A percentile compares a stretch with the other conserved stretches of the same genome.
Evolutionary conservation across 2,888 invertebrate genomes (phyloP).

Genomic region (Conistra vaccinii): DNA sequence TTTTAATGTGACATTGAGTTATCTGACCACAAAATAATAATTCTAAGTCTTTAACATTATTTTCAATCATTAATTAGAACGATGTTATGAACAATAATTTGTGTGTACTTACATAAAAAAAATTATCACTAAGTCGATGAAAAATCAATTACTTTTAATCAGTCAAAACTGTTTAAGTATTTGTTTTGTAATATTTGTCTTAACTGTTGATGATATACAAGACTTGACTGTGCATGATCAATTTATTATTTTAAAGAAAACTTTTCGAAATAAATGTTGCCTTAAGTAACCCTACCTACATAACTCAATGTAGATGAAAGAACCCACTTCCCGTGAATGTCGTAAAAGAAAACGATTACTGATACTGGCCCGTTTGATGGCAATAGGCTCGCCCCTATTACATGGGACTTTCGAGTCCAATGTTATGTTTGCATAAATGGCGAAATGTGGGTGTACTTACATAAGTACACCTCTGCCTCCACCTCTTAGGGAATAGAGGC

Average conservation of each 20-base stretch:
- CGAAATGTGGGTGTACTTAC: too few relatives aligned
- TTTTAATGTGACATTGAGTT: slow-evolving; percentile 2
- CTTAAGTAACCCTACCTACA: neutral
- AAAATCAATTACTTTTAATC: neutral
- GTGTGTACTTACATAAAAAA: neutral
- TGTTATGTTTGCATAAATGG: too few relatives aligned
- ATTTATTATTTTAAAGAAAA: neutral
- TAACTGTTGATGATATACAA: neutral
- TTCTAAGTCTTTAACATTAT: slow-evolving; percentile 21
- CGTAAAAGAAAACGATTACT: neutral
- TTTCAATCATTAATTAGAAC: slow-evolving; percentile 18
- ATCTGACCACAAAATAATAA: slow-evolving; percentile 23
- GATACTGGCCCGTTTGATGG: neutral
- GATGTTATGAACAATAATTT: neutral
- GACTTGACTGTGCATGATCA: neutral
- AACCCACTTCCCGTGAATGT: neutral
- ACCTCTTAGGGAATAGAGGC: neutral
- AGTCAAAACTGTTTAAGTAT: neutral
- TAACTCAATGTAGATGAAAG: neutral
- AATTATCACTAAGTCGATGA: neutral
- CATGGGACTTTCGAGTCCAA: too few relatives aligned
- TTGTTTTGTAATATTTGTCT: neutral
- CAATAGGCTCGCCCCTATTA: too few relatives aligned
- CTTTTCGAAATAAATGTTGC: neutral
- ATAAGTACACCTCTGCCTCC: neutral